Percentiles rank a stretch among this genome's conserved stretches.
These are phyloP conservation scores for Trisateles emortualis DNA, from an alignment of 2,888 invertebrate genomes.

Conservation along the genomic window DNA sequence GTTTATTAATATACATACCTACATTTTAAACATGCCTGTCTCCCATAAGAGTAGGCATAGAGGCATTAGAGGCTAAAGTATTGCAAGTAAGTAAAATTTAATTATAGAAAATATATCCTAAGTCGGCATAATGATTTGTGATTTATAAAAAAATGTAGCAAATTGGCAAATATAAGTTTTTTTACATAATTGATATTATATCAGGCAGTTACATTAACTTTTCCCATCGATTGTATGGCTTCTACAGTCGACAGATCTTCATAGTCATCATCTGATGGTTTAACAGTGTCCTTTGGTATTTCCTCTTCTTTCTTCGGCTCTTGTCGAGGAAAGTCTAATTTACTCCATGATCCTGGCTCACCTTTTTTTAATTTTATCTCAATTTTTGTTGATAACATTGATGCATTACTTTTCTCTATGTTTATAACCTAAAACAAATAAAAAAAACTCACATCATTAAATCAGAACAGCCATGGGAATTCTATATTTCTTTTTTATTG, in stretches of 20 bases:
- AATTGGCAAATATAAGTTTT: slow-evolving; percentile 10
- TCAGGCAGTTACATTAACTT: slow-evolving; percentile 73
- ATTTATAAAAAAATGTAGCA: slow-evolving; percentile 18
- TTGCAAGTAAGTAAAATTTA: no score
- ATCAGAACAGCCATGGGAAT: no score
- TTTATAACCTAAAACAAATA: slow-evolving; percentile 90
- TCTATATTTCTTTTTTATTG: no score
- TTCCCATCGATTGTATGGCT: slow-evolving; percentile 74
- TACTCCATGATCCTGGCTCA: slow-evolving; percentile 94
- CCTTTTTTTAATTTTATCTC: slow-evolving; percentile 96
- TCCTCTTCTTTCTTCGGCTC: slow-evolving; percentile 55
- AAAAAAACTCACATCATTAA: background rate
- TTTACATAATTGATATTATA: slow-evolving; percentile 1
- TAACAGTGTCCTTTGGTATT: slow-evolving; percentile 43
- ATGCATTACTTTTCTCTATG: slow-evolving; percentile 90
- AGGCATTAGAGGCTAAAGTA: no score
- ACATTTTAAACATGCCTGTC: no score
- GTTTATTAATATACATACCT: no score
- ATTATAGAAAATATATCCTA: slow-evolving; percentile 1
- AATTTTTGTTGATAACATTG: slow-evolving; percentile 95
- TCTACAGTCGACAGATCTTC: slow-evolving; percentile 92
- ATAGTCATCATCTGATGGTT: slow-evolving; percentile 84
- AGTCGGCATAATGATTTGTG: slow-evolving; percentile 4
- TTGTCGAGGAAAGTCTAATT: slow-evolving; percentile 89
- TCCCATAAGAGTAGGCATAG: no score